Conservation (phyloP, 2,797 vertebrate species). For the Poecilia wingei region DNA sequence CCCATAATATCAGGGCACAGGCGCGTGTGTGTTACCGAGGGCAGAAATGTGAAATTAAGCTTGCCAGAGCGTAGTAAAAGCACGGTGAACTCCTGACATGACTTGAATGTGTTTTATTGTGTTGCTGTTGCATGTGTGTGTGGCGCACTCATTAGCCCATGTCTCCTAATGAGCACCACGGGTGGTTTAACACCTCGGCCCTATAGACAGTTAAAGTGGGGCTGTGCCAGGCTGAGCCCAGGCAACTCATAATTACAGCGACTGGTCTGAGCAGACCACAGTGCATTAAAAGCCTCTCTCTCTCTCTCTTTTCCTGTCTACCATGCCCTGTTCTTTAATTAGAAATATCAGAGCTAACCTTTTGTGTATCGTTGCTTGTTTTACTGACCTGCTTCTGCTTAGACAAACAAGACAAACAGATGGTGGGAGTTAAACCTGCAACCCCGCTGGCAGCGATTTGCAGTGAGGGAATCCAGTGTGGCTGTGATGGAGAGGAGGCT, state of each 20-base stretch:
- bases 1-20: conserved; percentile 37
- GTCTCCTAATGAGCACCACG: conserved; percentile 74
- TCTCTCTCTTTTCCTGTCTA: conserved; percentile 18
- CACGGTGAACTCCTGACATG: conserved; percentile 48
- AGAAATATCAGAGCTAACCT: conserved; percentile 68
- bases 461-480: conserved; percentile 34
- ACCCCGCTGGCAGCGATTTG: conserved; percentile 49
- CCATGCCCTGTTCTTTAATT: conserved; percentile 65
- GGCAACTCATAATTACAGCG: conserved; percentile 75
- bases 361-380: conserved; percentile 49
- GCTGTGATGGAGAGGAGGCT: conserved; percentile 53
- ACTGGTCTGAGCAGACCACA: conserved; percentile 53
- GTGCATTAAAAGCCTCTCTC: conserved; percentile 44
- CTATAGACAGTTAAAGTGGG: conserved; percentile 47
- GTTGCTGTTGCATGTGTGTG: conserved; percentile 45
- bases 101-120: conserved; percentile 53
- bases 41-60: conserved; percentile 75
- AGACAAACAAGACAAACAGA: conserved; percentile 54
- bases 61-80: conserved; percentile 66
- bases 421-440: conserved; percentile 61
- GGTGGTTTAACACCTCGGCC: conserved; percentile 74
- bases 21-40: conserved; percentile 57
- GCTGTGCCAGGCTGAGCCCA: conserved; percentile 63
- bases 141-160: conserved; percentile 69
- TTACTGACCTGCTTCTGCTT: conserved; percentile 36